Evolutionary conservation across 1,140 invertebrate species (phyloP), one percentile per base, ranked within the genome.

Genomic region (Anoplophora glabripennis): DNA sequence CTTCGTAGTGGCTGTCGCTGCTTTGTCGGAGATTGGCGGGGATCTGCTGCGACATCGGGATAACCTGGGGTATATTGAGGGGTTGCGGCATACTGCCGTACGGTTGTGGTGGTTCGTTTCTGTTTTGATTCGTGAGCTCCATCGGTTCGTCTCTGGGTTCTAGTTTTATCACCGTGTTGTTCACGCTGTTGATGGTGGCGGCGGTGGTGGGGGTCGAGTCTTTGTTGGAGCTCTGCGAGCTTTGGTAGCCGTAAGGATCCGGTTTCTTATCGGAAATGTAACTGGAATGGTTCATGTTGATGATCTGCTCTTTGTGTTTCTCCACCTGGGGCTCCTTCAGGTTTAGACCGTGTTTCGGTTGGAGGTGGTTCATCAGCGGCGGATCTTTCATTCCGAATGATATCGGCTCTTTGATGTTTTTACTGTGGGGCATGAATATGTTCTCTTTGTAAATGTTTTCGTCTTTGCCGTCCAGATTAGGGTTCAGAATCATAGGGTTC

Each of bases 121-220:
- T 42, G 41, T 45, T 64, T 44, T 63, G 65, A 63, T 57, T 71
- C 62, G 82, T 83, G 57, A 81, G 68, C 64, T 83, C 82, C 67
- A 72, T 78, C 11, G 78, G 70, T 63, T 83, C 81, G 75, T 83
- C 81, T 68, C 80, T 75, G 0, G 81, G 81, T 71, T 83, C 81
- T 47, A 83, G 64, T 69, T 83, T 83, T 45, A 83, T 81, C 12
- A 81, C 61, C 12, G 62, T 57, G 46, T 54, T 57, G 18, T 28
- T 47, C 3, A 53, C 34, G 40, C 35, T 54, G 35, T 34, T 61
- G 8, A 44, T 45, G 17, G 55, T 37, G 10, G 36, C 52, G 10
- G 52, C 52, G 17, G 52, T 54, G 12, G 52, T 54, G 11, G 52
- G 38, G 15, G 28, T 54, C 11, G 52, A 12, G 44, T 54, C 52